These are phyloP conservation scores for Nomada fucata DNA, from an alignment of 2,888 invertebrate species.

Conservation along the genomic window DNA sequence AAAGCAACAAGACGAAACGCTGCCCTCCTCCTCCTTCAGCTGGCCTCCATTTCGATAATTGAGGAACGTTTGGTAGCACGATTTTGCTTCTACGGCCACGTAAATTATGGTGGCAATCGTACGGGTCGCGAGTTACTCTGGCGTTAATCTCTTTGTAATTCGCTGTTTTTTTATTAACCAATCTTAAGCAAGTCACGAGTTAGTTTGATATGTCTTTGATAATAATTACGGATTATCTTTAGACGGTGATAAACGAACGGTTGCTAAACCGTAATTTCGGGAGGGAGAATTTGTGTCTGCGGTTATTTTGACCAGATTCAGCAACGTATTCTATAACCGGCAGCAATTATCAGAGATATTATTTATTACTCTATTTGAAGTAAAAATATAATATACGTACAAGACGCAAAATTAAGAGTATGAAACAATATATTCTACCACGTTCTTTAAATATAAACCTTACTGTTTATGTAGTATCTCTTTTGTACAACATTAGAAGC, in stretches of 20 bases:
- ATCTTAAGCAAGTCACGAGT: not conserved
- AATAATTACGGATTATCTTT: too few species aligned
- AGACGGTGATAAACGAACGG: too few species aligned
- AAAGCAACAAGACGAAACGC: conserved; percentile 45
- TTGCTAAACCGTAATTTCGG: too few species aligned
- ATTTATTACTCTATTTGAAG: too few species aligned
- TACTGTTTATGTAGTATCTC: not conserved
- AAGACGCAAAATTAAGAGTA: too few species aligned
- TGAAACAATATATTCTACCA: too few species aligned
- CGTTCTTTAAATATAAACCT: not conserved
- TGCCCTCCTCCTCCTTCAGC: conserved; percentile 51
- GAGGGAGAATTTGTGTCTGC: too few species aligned
- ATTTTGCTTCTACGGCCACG: conserved; percentile 21
- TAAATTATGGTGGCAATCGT: conserved; percentile 42
- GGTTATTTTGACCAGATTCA: too few species aligned
- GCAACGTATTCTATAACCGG: too few species aligned
- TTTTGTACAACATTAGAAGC: not conserved
- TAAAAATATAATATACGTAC: too few species aligned
- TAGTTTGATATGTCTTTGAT: not conserved
- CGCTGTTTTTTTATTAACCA: not conserved
- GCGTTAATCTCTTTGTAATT: conserved; percentile 20
- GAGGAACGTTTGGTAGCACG: conserved; percentile 46
- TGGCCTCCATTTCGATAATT: conserved; percentile 64
- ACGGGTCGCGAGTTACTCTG: conserved; percentile 3
- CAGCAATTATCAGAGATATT: too few species aligned